Conservation (phyloP, 1,140 invertebrate genomes). For the Scaptomyza pallida region DNA sequence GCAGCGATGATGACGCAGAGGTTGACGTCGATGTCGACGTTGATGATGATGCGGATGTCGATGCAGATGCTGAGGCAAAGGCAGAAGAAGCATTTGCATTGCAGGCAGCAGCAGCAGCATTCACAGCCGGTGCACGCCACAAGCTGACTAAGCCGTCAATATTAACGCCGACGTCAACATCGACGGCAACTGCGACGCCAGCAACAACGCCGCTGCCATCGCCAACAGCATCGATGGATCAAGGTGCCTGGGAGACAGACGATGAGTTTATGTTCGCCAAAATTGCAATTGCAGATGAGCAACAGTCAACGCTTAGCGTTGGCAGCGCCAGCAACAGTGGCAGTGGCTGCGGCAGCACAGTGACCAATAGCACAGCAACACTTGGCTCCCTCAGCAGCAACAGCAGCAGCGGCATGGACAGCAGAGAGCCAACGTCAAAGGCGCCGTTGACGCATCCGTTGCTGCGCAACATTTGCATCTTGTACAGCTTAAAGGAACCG, state of each 20-base stretch:
- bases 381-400: conserved; percentile 65
- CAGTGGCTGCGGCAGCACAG: conserved; percentile 71
- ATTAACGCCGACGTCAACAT: background rate
- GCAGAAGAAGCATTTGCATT: conserved; percentile 37
- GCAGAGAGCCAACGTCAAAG: conserved; percentile 1
- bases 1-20: conserved; percentile 49
- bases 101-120: conserved; percentile 56
- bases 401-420: conserved; percentile 22
- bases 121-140: conserved; percentile 63
- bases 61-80: too few species aligned
- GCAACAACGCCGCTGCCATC: conserved; percentile 61
- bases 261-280: conserved; percentile 79
- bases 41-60: conserved; percentile 30
- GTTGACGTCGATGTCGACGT: conserved; percentile 22
- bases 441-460: conserved; percentile 45
- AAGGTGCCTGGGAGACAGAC: conserved; percentile 80
- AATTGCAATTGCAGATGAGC: conserved; percentile 20
- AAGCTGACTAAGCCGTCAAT: conserved; percentile 57
- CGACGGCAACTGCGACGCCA: conserved; percentile 29
- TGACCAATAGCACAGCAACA: conserved; percentile 75
- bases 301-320: conserved; percentile 53
- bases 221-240: conserved; percentile 74
- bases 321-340: conserved; percentile 72
- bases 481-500: conserved; percentile 69
- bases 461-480: conserved; percentile 73